phyloP scores from a whole-genome alignment of 2,888 invertebrate genomes.

The Lasioglossum calceatum region DNA sequence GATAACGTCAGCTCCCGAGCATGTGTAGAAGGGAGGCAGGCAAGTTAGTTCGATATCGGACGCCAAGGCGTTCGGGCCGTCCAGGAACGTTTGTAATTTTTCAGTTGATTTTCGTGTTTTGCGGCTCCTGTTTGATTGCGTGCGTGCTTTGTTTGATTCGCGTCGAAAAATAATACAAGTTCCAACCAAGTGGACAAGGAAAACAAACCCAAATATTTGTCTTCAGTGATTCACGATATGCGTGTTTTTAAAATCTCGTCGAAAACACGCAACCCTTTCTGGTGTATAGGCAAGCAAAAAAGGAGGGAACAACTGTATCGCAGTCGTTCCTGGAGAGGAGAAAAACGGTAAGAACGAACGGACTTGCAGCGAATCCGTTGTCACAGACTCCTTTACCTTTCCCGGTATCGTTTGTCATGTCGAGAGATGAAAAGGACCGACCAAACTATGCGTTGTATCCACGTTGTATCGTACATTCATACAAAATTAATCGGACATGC shows the following conservation, averaged over 20 bases:
- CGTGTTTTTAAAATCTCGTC: constrained; percentile 43
- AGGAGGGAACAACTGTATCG: constrained; percentile 16
- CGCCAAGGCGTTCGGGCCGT: constrained; percentile 63
- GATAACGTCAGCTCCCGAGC: constrained; percentile 58
- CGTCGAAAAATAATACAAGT: too few species aligned
- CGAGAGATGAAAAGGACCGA: not conserved
- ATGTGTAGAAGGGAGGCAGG: constrained; percentile 53
- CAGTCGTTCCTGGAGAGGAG: constrained; percentile 18
- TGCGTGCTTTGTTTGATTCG: constrained; percentile 18
- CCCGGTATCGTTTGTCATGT: not conserved
- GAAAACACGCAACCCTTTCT: constrained; percentile 33
- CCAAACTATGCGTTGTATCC: not conserved
- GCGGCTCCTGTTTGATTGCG: not conserved
- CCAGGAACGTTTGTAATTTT: constrained; percentile 14
- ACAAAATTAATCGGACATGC: not conserved
- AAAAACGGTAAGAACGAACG: constrained; percentile 40
- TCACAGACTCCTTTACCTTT: not conserved
- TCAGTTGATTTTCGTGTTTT: not conserved
- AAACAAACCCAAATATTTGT: not conserved
- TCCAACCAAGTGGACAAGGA: not conserved
- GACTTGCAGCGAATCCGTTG: not conserved
- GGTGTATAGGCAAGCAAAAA: constrained; percentile 39
- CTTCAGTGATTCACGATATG: constrained; percentile 41
- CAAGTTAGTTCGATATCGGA: constrained; percentile 73
- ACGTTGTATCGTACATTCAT: not conserved